Base-by-base conservation (phyloP, 2,113 vertebrate species). In the Phoxinus phoxinus region DNA sequence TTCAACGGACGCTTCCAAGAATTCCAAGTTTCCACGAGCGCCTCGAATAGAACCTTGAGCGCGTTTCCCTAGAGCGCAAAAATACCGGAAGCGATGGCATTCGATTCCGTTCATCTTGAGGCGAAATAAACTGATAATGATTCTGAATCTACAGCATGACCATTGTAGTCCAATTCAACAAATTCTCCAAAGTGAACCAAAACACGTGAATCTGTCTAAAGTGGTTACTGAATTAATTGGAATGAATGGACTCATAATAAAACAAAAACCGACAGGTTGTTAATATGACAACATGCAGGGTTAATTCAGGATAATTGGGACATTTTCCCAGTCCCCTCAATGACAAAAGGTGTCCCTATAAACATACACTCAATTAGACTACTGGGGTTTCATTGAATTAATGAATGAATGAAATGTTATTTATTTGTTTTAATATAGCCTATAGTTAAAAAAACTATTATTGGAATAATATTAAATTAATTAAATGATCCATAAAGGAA, bases 1-100 rank as follows among this genome's bases (percentile, higher is more conserved):
- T 69, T 48, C 25, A 77, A 65, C 21, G 15, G 19, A 67, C 44
- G 61, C 23, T 2, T 53, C 44, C 74, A 76, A 51, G 84, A 80
- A 85, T 85, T 2, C 35, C 58, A 69, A 56, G 74, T 79, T 85
- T 85, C 84, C 76, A 80, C 48, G 51, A 85, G 48, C 27, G 48
- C 51, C 58, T 6, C n/a, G 4, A 65, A 65, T 27, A 41, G 12
- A n/a, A 63, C 78, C 32, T 17, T 3, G 23, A 61, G 56, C 35
- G 53, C 51, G 17, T 32, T 15, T 56, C 1, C 46, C 51, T 21
- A 37, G 30, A 15, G 30, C 32, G 15, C 13, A n/a, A 58, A 59
- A 9, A 15, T 35, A 59, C 3, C 30, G 21, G 30, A 17, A 61
- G 21, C 2, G 23, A 27, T n/a, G 19, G 23, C 0, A 23, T 23